These are phyloP conservation scores for Coelopa pilipes DNA, from an alignment of 2,888 invertebrate genomes.

Conservation along the genomic window DNA sequence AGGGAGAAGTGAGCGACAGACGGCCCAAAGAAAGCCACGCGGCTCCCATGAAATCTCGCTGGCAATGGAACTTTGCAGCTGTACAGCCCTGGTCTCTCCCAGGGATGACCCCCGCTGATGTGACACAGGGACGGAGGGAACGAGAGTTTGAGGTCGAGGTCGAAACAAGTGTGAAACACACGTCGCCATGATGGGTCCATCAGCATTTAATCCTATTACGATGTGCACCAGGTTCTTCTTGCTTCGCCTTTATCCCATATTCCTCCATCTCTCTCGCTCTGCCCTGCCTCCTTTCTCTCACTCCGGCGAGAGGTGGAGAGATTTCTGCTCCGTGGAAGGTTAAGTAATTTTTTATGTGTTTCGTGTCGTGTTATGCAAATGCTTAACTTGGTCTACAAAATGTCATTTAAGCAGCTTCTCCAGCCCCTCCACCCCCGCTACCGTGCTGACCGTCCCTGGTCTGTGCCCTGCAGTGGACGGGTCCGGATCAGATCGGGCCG, in stretches of 20 bases:
- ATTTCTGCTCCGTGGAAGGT: not conserved
- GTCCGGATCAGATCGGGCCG: too few relatives aligned
- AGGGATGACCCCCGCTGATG: too few relatives aligned
- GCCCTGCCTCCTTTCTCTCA: not conserved
- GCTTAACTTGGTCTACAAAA: conserved; percentile 38
- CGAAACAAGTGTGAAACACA: conserved; percentile 24
- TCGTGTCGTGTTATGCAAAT: conserved; percentile 54
- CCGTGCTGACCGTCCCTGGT: too few relatives aligned
- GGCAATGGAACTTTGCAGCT: conserved; percentile 35
- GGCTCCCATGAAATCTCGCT: conserved; percentile 24
- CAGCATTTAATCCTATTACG: conserved; percentile 42
- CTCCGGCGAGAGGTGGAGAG: not conserved
- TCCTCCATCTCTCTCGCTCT: too few relatives aligned
- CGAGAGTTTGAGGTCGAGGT: not conserved
- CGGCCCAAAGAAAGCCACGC: conserved; percentile 7
- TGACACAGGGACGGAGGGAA: too few relatives aligned
- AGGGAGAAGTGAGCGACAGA: too few relatives aligned
- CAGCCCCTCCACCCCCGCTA: too few relatives aligned
- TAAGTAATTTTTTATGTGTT: conserved; percentile 32
- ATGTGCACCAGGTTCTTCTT: conserved; percentile 23
- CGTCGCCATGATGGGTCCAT: conserved; percentile 30
- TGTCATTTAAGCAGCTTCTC: conserved; percentile 6
- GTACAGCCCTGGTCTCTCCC: not conserved
- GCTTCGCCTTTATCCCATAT: not conserved
- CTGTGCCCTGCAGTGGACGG: too few relatives aligned